A percentile compares a stretch with the other conserved stretches of the same genome.
Conservation (phyloP, 2,888 invertebrate species). For the Scelioninae gen. 2 region DNA sequence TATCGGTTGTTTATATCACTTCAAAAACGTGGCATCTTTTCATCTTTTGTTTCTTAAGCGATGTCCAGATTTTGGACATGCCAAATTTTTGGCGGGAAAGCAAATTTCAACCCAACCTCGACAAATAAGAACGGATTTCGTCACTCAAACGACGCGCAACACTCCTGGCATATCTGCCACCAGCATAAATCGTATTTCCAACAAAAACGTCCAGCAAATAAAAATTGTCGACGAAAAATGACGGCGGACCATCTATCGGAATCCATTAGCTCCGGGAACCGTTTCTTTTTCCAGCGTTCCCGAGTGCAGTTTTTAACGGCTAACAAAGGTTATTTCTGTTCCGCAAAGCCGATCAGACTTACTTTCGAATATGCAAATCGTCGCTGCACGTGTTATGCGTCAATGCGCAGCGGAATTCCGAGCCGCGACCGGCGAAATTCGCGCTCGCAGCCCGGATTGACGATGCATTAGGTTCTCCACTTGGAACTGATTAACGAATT, state of each 20-base stretch:
- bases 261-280: background rate
- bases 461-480: conserved; percentile 54
- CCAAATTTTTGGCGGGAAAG: background rate
- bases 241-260: background rate
- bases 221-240: background rate
- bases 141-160: too few relatives aligned
- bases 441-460: conserved; percentile 60
- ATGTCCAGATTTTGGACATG: too few relatives aligned
- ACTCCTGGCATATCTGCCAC: too few relatives aligned
- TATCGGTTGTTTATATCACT: too few relatives aligned
- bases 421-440: conserved; percentile 58
- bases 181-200: too few relatives aligned
- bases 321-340: conserved; percentile 40
- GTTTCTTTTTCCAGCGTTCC: background rate
- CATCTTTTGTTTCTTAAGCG: too few relatives aligned
- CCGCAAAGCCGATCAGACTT: conserved; percentile 41
- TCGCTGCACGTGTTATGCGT: conserved; percentile 66
- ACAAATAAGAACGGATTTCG: background rate
- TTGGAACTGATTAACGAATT: conserved; percentile 55
- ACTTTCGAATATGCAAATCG: conserved; percentile 71
- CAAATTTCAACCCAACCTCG: background rate
- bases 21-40: too few relatives aligned
- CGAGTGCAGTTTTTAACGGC: conserved; percentile 7
- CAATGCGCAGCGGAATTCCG: conserved; percentile 68
- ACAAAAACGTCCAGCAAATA: background rate